Evolutionary conservation across 2,113 vertebrate genomes (phyloP).

Genomic region (Himantopus leucocephalus): DNA sequence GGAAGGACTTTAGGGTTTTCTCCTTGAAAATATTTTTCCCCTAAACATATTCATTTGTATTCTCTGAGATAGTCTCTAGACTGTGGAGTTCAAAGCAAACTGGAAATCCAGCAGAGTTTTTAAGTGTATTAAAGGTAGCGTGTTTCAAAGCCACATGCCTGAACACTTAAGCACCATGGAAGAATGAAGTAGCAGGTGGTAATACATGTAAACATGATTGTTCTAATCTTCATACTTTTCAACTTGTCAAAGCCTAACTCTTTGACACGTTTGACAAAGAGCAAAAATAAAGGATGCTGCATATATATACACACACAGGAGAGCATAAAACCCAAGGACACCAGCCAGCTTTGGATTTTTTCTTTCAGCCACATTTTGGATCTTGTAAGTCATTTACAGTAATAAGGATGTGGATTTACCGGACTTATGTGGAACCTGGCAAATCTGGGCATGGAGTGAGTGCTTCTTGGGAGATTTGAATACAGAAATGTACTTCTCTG

Average conservation of each 20-base stretch:
- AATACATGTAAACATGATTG: constrained; percentile 3
- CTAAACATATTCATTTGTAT: constrained; percentile 5
- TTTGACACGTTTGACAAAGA: not conserved
- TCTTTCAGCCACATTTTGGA: not conserved
- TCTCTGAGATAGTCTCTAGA: constrained; percentile 5
- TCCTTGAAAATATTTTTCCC: constrained; percentile 25
- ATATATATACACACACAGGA: not conserved
- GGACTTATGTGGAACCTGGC: not conserved
- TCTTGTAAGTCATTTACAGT: not conserved
- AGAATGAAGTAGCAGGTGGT: constrained; percentile 33
- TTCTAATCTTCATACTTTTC: constrained; percentile 16
- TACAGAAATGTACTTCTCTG: not conserved
- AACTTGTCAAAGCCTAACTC: not conserved
- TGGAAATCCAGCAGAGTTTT: constrained; percentile 33
- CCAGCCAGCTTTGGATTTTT: not conserved
- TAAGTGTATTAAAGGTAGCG: not conserved
- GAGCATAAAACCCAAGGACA: not conserved
- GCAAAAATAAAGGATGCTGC: not conserved
- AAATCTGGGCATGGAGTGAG: not conserved
- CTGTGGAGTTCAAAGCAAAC: constrained; percentile 45
- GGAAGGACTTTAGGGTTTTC: constrained; percentile 14
- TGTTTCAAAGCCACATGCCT: constrained; percentile 28
- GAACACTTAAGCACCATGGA: constrained; percentile 16
- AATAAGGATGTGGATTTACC: not conserved
- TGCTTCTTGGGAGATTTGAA: not conserved